Percentiles rank a stretch among this genome's conserved stretches.
phyloP scores from a whole-genome alignment of 2,888 invertebrate genomes.

The Camptogramma bilineatum region DNA sequence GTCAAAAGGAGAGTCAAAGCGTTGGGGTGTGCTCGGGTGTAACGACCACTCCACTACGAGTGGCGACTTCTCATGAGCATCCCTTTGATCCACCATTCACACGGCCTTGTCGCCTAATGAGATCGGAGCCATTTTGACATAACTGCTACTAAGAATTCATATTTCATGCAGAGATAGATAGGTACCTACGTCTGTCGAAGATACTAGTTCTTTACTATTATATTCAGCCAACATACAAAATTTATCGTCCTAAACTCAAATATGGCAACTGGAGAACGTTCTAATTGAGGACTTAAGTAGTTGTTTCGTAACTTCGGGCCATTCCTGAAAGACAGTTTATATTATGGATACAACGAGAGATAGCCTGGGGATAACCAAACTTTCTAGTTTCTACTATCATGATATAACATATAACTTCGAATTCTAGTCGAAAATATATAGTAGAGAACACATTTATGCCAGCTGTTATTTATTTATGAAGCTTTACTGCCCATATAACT shows the following conservation, averaged over 20 bases:
- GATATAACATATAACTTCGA: not conserved
- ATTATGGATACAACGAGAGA: not conserved
- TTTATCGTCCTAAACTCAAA: not conserved
- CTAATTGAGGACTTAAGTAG: not conserved
- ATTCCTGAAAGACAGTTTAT: not conserved
- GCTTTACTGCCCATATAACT: conserved; percentile 6
- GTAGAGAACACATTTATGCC: not conserved
- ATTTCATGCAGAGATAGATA: not conserved
- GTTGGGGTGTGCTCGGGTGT: conserved; percentile 59
- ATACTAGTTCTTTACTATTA: not conserved
- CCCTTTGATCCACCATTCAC: conserved; percentile 76
- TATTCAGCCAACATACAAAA: not conserved
- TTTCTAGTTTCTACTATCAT: not conserved
- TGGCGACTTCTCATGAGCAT: conserved; percentile 71
- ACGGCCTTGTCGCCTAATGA: conserved; percentile 66
- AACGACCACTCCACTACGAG: conserved; percentile 67
- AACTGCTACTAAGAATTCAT: conserved; percentile 24
- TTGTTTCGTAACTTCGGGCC: conserved; percentile 5
- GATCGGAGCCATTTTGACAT: conserved; percentile 60
- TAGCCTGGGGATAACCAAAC: not conserved
- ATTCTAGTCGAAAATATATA: not conserved
- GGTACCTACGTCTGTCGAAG: not conserved
- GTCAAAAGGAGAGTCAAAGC: conserved; percentile 63
- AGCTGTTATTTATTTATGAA: conserved; percentile 8
- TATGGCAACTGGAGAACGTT: not conserved